phyloP scores from a whole-genome alignment of 2,888 invertebrate genomes.

The Melanchra persicariae region DNA sequence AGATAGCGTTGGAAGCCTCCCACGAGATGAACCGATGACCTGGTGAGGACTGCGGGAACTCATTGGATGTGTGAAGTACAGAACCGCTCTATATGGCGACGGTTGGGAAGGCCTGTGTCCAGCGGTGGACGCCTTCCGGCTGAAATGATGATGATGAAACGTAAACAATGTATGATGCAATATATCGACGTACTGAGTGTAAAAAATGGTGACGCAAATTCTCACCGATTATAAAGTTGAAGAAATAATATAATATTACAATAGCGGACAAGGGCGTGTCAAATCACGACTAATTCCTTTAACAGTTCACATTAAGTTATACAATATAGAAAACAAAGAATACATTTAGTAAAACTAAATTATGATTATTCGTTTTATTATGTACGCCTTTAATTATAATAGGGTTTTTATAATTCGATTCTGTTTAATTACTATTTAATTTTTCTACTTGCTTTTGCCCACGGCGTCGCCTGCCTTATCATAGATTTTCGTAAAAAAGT shows the following conservation, averaged over 20 bases:
- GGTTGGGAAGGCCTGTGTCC: neutral
- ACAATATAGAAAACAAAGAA: constrained; percentile 48
- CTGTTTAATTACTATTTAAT: neutral
- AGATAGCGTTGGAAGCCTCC: neutral
- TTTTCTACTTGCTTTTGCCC: neutral
- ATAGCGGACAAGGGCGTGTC: constrained; percentile 63
- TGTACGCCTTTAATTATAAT: constrained; percentile 22
- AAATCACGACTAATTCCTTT: constrained; percentile 58
- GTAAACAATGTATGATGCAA: constrained; percentile 51
- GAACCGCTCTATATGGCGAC: neutral
- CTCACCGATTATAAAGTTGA: constrained; percentile 49
- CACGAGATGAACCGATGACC: too few relatives aligned
- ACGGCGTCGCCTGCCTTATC: too few relatives aligned
- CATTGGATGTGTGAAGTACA: neutral
- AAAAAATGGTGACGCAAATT: constrained; percentile 61
- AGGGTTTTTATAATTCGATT: constrained; percentile 8
- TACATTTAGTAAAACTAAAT: constrained; percentile 30
- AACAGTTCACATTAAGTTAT: constrained; percentile 37
- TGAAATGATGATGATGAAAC: neutral
- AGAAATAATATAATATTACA: constrained; percentile 61
- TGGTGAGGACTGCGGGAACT: neutral
- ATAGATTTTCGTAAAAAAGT: too few relatives aligned
- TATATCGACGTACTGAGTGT: constrained; percentile 14
- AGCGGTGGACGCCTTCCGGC: neutral
- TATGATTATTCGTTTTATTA: constrained; percentile 23